phyloP scores from a whole-genome alignment of 2,888 invertebrate species.

The Hemaris fuciformis region DNA sequence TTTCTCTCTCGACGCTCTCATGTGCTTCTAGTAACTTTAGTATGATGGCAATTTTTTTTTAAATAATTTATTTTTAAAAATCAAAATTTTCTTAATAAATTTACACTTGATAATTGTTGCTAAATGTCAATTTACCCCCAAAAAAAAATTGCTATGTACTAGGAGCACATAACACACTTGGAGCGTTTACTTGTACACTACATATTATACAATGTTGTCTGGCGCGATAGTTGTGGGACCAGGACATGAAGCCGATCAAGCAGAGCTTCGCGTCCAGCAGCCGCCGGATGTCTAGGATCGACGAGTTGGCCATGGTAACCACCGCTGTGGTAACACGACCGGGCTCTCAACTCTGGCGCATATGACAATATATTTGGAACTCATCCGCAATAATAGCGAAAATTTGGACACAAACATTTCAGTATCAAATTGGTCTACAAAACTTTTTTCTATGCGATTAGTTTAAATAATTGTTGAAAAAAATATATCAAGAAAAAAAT shows the following conservation, averaged over 20 bases:
- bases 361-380: background rate
- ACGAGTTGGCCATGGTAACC: conserved; percentile 90
- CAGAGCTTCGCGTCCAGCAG: conserved; percentile 88
- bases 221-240: conserved; percentile 89
- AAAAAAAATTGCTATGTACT: no score
- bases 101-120: no score
- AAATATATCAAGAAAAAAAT: no score
- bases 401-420: no score
- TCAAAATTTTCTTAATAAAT: background rate
- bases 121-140: no score
- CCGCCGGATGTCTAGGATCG: conserved; percentile 91
- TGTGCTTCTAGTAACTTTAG: conserved; percentile 32
- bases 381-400: background rate
- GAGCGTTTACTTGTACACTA: conserved; percentile 38
- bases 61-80: background rate
- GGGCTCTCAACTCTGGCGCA: background rate
- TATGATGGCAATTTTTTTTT: background rate
- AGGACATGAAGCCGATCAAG: conserved; percentile 93
- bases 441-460: no score
- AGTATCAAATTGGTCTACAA: no score
- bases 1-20: conserved; percentile 25
- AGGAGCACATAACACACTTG: conserved; percentile 31
- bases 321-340: conserved; percentile 3
- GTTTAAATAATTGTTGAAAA: no score
- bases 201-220: conserved; percentile 52